Evolutionary conservation across 1,140 invertebrate species (phyloP), one percentile per base, ranked within the genome.

Genomic region (silkworm (Bombyx mori)): DNA sequence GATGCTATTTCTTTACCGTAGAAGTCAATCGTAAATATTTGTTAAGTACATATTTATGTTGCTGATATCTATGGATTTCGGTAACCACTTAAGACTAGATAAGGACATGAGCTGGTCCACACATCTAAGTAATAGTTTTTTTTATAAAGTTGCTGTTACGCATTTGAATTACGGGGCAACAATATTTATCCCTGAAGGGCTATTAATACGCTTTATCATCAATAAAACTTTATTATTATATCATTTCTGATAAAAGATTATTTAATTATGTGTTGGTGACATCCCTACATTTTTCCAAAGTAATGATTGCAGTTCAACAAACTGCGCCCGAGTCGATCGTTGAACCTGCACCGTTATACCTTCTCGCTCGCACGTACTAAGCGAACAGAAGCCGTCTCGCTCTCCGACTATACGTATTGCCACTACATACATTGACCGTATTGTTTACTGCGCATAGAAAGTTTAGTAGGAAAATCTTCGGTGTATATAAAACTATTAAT

Each of bases 231-330:
- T 53, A 12, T 22, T 50, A 58, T 18, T 22, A 42, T 48, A 47
- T 12, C 2, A 8, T 46, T 46, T 8, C 45, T 52, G 35, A 10
- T 42, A 10, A 5, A 35, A 42, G 42, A 52, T 35, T 9, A n/a
- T 52, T 52, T 22, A 18, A 12, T 51, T 51, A 51, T 51, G 12
- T 12, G 46, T 12, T 4, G 22, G 8, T 61, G 47, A 42, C 75
- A 79, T 50, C 82, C 82, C 79, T 85, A 72, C 63, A 69, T 75
- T 82, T 85, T 82, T 79, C 79, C 77, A 78, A 81, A 82, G 82
- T 74, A 80, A 77, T 80, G 78, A 80, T 80, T 79, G 71, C 74
- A 79, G 82, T 85, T 85, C 82, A 85, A 85, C 79, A 85, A 85
- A 83, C 82, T 85, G 80, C 80, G 82, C 79, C 56, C 63, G 79